A percentile compares a stretch with the other conserved stretches of the same genome.
Conservation (phyloP, 1,140 invertebrate genomes). For the Propsilocerus akamusi region DNA sequence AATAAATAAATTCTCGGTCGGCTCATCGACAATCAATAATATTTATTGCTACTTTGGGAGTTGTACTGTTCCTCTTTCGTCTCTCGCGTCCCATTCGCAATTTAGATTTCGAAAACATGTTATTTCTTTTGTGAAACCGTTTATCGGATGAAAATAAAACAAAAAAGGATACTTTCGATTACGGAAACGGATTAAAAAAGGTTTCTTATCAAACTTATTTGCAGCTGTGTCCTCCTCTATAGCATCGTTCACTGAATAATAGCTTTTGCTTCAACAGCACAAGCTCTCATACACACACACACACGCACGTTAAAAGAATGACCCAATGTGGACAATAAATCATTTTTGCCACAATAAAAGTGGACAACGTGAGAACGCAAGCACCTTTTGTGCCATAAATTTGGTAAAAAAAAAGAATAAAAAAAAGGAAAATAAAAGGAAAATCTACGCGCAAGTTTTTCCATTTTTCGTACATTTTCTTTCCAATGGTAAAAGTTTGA, state of each 20-base stretch:
- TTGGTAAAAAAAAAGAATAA: no score
- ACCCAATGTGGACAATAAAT: constrained; percentile 1
- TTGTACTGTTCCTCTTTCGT: background rate
- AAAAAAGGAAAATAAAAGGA: no score
- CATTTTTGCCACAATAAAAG: constrained; percentile 3
- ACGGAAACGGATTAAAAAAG: constrained; percentile 3
- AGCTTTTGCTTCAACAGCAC: background rate
- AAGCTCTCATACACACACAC: no score
- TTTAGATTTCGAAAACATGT: no score
- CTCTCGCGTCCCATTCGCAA: background rate
- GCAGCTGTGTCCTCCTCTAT: background rate
- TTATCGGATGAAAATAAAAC: background rate
- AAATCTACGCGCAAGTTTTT: no score
- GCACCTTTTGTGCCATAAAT: background rate
- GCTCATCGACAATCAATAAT: background rate
- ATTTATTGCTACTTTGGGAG: constrained; percentile 1
- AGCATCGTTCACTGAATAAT: background rate
- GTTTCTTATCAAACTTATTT: constrained; percentile 2
- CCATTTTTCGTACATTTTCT: no score
- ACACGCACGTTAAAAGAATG: no score
- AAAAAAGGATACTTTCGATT: constrained; percentile 4
- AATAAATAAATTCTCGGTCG: no score
- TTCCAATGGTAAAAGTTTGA: no score
- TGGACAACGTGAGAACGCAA: constrained; percentile 1
- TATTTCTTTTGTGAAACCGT: no score